Base-by-base conservation (phyloP, 92 coral and sea anemone species). In the Nematostella vectensis region DNA sequence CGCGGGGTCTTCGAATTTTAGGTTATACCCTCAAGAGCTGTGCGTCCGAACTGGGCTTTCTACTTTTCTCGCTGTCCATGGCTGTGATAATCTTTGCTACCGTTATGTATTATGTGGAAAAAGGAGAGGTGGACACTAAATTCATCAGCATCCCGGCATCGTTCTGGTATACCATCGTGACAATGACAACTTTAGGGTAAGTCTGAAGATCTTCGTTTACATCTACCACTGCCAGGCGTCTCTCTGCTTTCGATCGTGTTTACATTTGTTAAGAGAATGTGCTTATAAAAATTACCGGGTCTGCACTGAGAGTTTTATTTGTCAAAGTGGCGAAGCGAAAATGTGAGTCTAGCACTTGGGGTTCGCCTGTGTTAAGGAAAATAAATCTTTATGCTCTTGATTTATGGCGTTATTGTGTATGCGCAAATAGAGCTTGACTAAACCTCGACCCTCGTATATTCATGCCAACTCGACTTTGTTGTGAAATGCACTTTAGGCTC, bases 101-200 rank as follows among this genome's bases (percentile, higher is more conserved):
- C 24, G 94, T 93, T 29, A 83, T 93, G 89, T 93, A 93, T 72
- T 93, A 93, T 55, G 99, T 93, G 29, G 99, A 93, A 48, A 93
- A 93, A 56, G 70, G 61, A 45, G 99, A 50, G 27, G 50, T 39
- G 4, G 55, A 65, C 36, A 93, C 99, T 4, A 85, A 93, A 24
- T 93, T 93, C 63, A 76, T 83, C 3, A 93, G 99, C 51, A 93
- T 93, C 27, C 99, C 99, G 2, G 99, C 99, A 0, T 87, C 96
- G 19, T 93, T 93, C 57, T 93, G 99, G 99, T 93, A 93, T 57
- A 93, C 99, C 11, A 93, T 93, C 31, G 99, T 93, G 26, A 93
- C 99, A 50, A 93, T 93, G 99, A 93, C 99, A 2, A 93, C 99
- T 23, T 57, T 93, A 36, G 99, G 99, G 99, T 93, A 58, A 81